These are phyloP conservation scores for Apodemia hepburni DNA, from an alignment of 2,888 invertebrate species.

Conservation along the genomic window DNA sequence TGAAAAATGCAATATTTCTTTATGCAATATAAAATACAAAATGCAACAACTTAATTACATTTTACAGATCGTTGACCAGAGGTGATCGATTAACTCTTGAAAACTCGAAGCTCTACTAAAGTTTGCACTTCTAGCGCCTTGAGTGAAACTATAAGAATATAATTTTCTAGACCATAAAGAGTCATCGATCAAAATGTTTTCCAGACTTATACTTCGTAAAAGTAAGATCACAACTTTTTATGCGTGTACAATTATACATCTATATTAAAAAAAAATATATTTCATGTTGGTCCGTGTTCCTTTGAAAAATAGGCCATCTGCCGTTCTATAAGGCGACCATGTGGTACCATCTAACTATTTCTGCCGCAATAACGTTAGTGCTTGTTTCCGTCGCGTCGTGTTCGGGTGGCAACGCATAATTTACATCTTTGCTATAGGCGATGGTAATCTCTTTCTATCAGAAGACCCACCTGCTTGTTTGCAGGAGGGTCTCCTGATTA, in stretches of 20 bases:
- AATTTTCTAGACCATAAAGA: constrained; percentile 49
- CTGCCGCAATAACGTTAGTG: too few relatives aligned
- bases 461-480: too few relatives aligned
- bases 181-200: constrained; percentile 65
- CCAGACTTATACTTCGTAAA: constrained; percentile 27
- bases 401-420: too few relatives aligned
- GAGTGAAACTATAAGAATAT: constrained; percentile 52
- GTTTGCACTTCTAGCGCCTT: constrained; percentile 54
- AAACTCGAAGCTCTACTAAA: constrained; percentile 56
- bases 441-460: too few relatives aligned
- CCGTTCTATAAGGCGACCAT: neutral
- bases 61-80: constrained; percentile 55
- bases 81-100: constrained; percentile 66
- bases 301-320: too few relatives aligned
- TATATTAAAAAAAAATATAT: neutral
- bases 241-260: neutral
- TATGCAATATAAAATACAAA: neutral
- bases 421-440: too few relatives aligned
- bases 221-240: constrained; percentile 12
- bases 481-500: too few relatives aligned
- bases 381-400: too few relatives aligned
- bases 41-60: constrained; percentile 32
- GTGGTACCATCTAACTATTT: too few relatives aligned
- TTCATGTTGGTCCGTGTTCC: neutral
- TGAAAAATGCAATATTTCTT: too few relatives aligned